A percentile compares a stretch with the other conserved stretches of the same genome.
These are phyloP conservation scores for Carettochelys insculpta DNA, from an alignment of 2,113 vertebrate species.

Conservation along the genomic window DNA sequence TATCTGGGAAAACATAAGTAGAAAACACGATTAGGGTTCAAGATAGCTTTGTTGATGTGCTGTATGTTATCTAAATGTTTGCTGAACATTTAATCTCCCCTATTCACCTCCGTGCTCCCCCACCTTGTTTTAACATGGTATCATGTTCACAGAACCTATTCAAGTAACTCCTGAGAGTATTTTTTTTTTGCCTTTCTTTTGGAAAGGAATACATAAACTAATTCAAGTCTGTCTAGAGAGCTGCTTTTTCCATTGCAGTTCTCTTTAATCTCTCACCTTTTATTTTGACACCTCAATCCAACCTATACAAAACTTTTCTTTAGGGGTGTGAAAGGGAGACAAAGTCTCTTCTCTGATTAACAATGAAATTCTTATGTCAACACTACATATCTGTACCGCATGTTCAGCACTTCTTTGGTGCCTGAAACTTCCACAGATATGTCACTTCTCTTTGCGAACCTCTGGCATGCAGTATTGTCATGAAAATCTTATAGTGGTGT, in stretches of 20 bases:
- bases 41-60: background rate
- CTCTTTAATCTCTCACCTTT: background rate
- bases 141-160: background rate
- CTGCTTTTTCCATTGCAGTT: background rate
- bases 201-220: background rate
- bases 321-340: background rate
- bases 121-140: background rate
- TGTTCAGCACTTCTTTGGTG: background rate
- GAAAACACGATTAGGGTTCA: background rate
- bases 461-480: background rate
- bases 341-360: background rate
- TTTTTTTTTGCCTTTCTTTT: background rate
- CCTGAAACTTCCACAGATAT: background rate
- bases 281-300: background rate
- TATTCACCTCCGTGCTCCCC: no score
- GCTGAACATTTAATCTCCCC: background rate
- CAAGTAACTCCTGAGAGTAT: background rate
- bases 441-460: background rate
- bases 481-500: background rate
- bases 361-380: background rate
- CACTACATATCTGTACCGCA: background rate
- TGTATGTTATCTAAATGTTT: conserved; percentile 8
- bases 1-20: background rate
- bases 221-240: background rate
- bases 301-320: background rate